A percentile compares a stretch with the other conserved stretches of the same genome.
phyloP scores from a whole-genome alignment of 2,113 vertebrate species.

The Thinocorus orbignyianus region DNA sequence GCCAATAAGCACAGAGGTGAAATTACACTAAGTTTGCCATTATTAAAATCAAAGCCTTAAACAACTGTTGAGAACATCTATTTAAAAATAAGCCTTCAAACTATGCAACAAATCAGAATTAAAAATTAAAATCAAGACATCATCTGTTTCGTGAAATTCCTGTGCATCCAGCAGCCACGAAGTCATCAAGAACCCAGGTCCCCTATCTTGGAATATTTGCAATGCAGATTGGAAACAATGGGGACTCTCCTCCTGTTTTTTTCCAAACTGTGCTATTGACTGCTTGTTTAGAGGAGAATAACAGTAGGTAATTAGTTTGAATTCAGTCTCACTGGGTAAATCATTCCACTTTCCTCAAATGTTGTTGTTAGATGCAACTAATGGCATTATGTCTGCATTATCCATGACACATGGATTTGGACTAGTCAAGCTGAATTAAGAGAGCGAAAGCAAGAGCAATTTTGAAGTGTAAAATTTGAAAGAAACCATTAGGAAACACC shows the following conservation, averaged over 20 bases:
- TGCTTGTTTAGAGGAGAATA: background rate
- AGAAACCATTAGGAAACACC: background rate
- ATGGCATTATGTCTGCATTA: conserved; percentile 18
- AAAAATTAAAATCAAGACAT: background rate
- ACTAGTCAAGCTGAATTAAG: background rate
- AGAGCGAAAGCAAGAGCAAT: background rate
- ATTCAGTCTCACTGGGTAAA: conserved; percentile 22
- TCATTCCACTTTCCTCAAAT: conserved; percentile 40
- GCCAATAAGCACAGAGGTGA: background rate
- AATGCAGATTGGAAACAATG: background rate
- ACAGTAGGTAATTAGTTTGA: conserved; percentile 19
- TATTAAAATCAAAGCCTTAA: conserved; percentile 26
- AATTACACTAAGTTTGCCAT: background rate
- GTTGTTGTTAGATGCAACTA: conserved; percentile 6
- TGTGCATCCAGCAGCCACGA: background rate
- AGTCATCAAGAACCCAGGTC: background rate
- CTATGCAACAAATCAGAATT: background rate
- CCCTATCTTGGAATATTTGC: background rate
- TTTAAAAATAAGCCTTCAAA: background rate
- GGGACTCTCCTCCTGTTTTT: background rate
- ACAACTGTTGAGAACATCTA: background rate
- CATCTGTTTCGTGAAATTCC: background rate
- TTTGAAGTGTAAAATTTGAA: conserved; percentile 27
- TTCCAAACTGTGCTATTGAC: conserved; percentile 1
- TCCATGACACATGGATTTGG: background rate